Base-by-base conservation (phyloP, 2,113 vertebrate species). In the Coturnix japonica region DNA sequence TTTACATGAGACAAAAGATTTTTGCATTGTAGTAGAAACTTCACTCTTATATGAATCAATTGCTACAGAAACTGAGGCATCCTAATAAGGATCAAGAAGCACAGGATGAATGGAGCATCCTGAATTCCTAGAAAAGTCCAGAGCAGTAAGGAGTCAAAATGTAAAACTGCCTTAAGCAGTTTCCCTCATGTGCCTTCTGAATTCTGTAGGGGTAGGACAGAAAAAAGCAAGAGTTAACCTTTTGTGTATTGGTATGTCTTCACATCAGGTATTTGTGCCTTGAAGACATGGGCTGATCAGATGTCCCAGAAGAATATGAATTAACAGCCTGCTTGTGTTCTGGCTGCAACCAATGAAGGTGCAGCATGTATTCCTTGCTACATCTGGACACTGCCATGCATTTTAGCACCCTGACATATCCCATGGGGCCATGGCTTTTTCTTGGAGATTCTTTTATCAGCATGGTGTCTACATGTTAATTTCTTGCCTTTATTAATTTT, bases 311-410 rank as follows among this genome's bases (percentile, higher is more conserved):
- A 60, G 6, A 71, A 41, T 33, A 66, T 30, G 70, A 60, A 39
- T 35, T 16, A 63, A 30, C 6, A 73, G 43, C 15, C 41, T 78
- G 54, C 44, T 33, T 31, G 14, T 12, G 33, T 53, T 85, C 14
- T 85, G 44, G 13, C 14, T 64, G 65, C 43, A 37, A 25, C 8
- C 22, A 77, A 41, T 61, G 46, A 14, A 54, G 16, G 51, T 72
- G 65, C 17, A 30, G 20, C 35, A 31, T 0, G 0, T 57, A 51
- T 67, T 88, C 30, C 41, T 72, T 0, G 0, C 8, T 69, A 28
- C 18, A 19, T 51, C 47, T 54, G 28, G 33, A 30, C 7, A 30
- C 31, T 47, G 39, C 21, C n/a, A 6, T 16, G 7, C 44, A 49
- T 74, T 80, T 89, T 60, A 80, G 14, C 60, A 69, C 59, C 28